A percentile compares a stretch with the other conserved stretches of the same genome.
Conservation (phyloP, 2,888 invertebrate species). For the Holacanthella duospinosa region DNA sequence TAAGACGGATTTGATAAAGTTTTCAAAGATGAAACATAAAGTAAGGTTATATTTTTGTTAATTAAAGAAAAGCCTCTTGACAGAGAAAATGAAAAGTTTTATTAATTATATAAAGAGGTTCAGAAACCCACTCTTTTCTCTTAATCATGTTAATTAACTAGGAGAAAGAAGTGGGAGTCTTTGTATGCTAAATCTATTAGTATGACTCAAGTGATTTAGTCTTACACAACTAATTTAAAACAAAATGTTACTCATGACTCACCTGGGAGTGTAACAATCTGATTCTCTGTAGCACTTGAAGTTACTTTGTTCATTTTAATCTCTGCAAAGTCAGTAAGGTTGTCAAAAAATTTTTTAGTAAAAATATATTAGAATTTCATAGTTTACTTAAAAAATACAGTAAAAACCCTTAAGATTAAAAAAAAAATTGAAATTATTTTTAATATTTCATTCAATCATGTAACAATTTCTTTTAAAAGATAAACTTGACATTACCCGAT, state of each 20-base stretch:
- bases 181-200: too few relatives aligned
- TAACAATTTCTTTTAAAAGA: too few relatives aligned
- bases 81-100: not conserved
- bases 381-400: too few relatives aligned
- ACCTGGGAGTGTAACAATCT: conserved; percentile 36
- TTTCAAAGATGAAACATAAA: conserved; percentile 1
- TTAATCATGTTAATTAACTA: not conserved
- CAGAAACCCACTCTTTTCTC: not conserved
- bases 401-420: too few relatives aligned
- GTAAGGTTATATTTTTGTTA: not conserved
- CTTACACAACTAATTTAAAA: not conserved
- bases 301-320: conserved; percentile 33
- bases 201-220: conserved; percentile 3
- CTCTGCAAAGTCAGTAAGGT: conserved; percentile 22
- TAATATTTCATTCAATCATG: too few relatives aligned
- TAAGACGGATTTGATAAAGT: too few relatives aligned
- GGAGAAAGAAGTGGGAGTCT: not conserved
- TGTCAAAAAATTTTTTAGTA: too few relatives aligned
- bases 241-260: not conserved
- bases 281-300: conserved; percentile 34
- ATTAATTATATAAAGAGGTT: not conserved
- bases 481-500: too few relatives aligned
- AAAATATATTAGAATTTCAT: too few relatives aligned
- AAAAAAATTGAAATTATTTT: too few relatives aligned
- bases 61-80: not conserved